Base-by-base conservation (phyloP, 2,113 vertebrate species). In the Elephas maximus region DNA sequence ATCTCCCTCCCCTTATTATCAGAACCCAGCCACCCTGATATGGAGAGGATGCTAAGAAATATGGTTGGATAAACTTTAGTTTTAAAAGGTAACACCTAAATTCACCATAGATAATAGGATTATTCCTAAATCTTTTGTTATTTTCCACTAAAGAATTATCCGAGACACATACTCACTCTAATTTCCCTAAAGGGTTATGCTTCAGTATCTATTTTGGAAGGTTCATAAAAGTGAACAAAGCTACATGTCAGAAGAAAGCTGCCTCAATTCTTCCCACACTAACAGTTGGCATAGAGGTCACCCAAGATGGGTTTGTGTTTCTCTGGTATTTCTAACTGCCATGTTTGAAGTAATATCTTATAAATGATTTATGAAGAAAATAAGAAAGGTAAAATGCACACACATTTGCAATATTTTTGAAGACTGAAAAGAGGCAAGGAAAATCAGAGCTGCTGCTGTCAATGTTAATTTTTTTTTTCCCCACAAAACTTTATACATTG, bases 281-380 rank as follows among this genome's bases (percentile, higher is more conserved):
- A 45, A 45, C 0, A 45, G 41, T 0, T 89, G 37, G 60, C 76
- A 67, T 15, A 37, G 24, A 11, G 8, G 24, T 28, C 7, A 30
- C 26, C 41, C 44, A 65, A 44, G 57, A 78, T 20, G 26, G 83
- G 21, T 74, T 76, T 14, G 77, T 30, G 44, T 78, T 71, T 21
- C 51, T 1, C 41, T 78, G 28, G 65, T 45, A 62, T 33, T 23
- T 24, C 17, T 33, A 65, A 82, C 8, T 63, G 45, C 78, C 48
- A 8, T 85, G 20, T 67, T 7, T 69, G 33, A 81, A 89, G n/a
- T 45, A 89, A 15, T 44, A 69, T 23, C 44, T 93, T 83, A 78
- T 21, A 57, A 87, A n/a, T 85, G 44, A 94, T 33, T 73, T 81
- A 41, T 30, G 37, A 91, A 21, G 87, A 60, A 92, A 82, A 90